Evolutionary conservation across 2,888 invertebrate species (phyloP).

Genomic region (Thymelicus sylvestris): DNA sequence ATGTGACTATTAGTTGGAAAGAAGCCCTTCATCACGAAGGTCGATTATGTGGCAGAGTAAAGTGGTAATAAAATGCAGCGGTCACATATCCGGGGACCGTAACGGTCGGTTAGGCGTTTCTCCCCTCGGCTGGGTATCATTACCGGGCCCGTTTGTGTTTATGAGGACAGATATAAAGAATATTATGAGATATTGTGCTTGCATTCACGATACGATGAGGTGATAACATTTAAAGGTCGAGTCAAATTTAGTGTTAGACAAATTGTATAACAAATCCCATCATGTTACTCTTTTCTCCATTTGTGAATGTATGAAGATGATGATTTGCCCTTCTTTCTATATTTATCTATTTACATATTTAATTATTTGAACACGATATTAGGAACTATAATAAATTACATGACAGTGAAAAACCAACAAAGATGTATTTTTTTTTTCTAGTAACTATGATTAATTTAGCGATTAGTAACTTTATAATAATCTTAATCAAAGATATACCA

Average conservation of each 20-base stretch:
- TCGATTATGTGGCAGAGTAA: slow-evolving; percentile 83
- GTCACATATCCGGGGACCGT: slow-evolving; percentile 81
- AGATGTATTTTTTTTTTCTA: no score
- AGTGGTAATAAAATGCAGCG: slow-evolving; percentile 85
- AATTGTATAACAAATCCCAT: slow-evolving; percentile 51
- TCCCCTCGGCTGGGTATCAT: slow-evolving; percentile 76
- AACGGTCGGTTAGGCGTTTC: slow-evolving; percentile 78
- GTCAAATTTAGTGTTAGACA: slow-evolving; percentile 70
- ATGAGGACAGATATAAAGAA: slow-evolving; percentile 82
- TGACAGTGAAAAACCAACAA: no score
- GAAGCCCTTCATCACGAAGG: slow-evolving; percentile 81
- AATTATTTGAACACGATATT: no score
- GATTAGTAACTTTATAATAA: no score
- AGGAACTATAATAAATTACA: no score
- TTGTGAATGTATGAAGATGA: no score
- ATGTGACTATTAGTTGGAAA: slow-evolving; percentile 71
- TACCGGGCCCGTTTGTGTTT: slow-evolving; percentile 82
- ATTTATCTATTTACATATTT: no score
- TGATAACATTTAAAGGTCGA: slow-evolving; percentile 73
- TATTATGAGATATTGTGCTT: slow-evolving; percentile 81
- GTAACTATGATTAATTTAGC: no score
- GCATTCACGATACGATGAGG: slow-evolving; percentile 76
- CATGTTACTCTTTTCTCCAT: no score
- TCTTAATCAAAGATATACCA: no score
- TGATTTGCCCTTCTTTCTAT: no score